Percentiles rank a stretch among this genome's conserved stretches.
Conservation (phyloP, 1,140 invertebrate species). For the Trichonephila inaurata region DNA sequence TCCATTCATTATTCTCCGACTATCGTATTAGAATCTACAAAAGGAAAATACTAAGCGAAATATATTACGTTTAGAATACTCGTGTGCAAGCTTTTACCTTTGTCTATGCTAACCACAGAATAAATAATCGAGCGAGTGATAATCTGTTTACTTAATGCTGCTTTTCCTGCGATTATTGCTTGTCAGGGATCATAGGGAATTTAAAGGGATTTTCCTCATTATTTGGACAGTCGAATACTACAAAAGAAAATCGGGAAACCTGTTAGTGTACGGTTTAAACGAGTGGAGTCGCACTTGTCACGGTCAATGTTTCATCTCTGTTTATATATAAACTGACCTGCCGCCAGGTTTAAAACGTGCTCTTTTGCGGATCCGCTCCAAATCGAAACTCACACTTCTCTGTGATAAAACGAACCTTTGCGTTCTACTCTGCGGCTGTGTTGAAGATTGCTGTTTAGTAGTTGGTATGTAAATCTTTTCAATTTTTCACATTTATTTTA, state of each 20-base stretch:
- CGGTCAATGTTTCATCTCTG: neutral
- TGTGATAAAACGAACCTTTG: neutral
- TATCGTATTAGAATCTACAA: neutral
- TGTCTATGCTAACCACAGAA: neutral
- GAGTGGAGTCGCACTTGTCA: neutral
- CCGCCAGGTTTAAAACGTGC: neutral
- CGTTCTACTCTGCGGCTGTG: neutral
- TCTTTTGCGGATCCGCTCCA: neutral
- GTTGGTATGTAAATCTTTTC: neutral
- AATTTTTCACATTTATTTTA: neutral
- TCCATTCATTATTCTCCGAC: too few relatives aligned
- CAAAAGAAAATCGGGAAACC: constrained; percentile 5
- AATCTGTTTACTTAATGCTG: neutral
- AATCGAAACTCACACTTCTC: neutral
- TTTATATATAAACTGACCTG: neutral
- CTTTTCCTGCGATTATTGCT: neutral
- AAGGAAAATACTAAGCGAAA: neutral
- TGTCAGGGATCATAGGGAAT: neutral
- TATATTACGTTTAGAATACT: neutral
- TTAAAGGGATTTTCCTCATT: neutral
- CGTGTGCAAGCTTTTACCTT: neutral
- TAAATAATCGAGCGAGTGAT: neutral
- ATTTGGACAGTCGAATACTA: neutral
- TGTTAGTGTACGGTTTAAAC: neutral
- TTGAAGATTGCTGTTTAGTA: neutral